Evolutionary conservation across 1,140 invertebrate genomes (phyloP).

Genomic region (Pantala flavescens): DNA sequence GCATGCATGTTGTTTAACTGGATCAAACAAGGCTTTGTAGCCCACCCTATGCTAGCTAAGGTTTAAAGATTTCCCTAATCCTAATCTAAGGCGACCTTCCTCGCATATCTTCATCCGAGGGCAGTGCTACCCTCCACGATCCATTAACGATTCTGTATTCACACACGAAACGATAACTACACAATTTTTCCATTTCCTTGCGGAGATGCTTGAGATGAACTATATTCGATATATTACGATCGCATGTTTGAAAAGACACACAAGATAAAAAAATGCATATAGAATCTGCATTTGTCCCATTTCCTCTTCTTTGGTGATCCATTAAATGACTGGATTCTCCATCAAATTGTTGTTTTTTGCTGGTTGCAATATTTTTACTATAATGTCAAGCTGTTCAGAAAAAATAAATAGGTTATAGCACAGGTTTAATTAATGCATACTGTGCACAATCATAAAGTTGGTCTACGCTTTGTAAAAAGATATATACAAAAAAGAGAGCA

Average conservation of each 20-base stretch:
- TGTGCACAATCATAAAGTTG: too few species aligned
- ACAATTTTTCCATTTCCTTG: slow-evolving; percentile 2
- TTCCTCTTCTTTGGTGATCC: not conserved
- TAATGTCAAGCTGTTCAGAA: not conserved
- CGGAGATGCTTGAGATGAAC: not conserved
- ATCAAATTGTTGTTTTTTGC: not conserved
- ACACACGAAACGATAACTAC: not conserved
- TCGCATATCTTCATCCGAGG: slow-evolving; percentile 4
- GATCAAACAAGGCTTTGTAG: not conserved
- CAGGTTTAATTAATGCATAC: not conserved
- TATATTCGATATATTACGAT: not conserved
- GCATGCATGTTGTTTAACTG: not conserved
- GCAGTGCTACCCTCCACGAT: not conserved
- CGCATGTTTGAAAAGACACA: not conserved
- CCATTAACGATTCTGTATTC: not conserved
- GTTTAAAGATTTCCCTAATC: not conserved
- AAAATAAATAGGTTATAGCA: not conserved
- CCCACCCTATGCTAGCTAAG: slow-evolving; percentile 3
- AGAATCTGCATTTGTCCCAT: not conserved
- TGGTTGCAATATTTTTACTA: not conserved
- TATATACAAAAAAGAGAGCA: too few species aligned
- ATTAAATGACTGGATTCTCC: not conserved
- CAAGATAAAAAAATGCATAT: not conserved
- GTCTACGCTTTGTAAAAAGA: too few species aligned
- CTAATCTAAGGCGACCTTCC: not conserved